phyloP scores from a whole-genome alignment of 37 sponge, comb jelly and placozoan genomes.

The Hexactinellida sp. region DNA sequence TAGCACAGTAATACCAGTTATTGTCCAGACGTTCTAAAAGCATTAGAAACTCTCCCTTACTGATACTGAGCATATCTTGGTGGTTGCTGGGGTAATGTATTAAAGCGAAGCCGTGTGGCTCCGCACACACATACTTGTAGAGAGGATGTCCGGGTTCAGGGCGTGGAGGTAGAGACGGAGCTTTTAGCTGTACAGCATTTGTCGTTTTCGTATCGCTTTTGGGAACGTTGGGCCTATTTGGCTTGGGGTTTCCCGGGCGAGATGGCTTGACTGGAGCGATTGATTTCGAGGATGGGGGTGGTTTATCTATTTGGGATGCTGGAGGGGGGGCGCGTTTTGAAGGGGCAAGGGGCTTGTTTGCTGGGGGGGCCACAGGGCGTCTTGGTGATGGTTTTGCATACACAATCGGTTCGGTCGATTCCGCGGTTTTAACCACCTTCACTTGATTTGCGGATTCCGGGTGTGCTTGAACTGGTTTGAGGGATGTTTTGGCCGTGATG shows the following conservation, averaged over 20 bases:
- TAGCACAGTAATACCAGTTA: neutral
- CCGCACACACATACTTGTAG: neutral
- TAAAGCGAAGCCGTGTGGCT: neutral
- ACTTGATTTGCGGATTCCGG: neutral
- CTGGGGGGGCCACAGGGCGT: neutral
- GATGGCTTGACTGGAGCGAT: neutral
- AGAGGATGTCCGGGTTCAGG: conserved; percentile 1
- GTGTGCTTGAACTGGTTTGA: neutral
- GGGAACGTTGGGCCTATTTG: neutral
- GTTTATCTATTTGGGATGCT: neutral
- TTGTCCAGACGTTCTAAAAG: neutral
- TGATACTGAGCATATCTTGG: neutral
- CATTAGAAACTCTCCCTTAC: neutral
- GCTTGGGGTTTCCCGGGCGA: neutral
- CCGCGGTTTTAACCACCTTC: neutral
- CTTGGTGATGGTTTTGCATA: neutral
- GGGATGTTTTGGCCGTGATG: too few relatives aligned
- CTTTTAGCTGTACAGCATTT: neutral
- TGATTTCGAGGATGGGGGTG: neutral
- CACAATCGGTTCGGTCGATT: neutral
- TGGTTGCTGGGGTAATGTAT: neutral
- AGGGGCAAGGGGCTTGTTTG: neutral
- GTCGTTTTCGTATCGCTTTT: neutral
- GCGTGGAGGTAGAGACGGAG: neutral
- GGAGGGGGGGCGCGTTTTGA: neutral